phyloP scores from a whole-genome alignment of 2,888 invertebrate species.

The Julus scandinavius region DNA sequence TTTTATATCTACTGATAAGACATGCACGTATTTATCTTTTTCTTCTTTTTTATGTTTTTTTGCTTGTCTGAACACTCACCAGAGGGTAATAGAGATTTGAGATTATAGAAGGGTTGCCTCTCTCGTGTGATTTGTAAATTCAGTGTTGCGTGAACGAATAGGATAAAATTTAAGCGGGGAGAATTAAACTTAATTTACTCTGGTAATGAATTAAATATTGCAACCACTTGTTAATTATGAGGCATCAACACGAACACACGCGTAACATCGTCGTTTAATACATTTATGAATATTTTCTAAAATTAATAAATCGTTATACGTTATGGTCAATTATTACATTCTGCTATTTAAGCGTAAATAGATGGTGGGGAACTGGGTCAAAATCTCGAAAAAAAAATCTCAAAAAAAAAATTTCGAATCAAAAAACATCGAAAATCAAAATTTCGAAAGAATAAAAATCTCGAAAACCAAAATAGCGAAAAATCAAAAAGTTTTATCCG shows the following conservation, averaged over 20 bases:
- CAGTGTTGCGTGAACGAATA: background rate
- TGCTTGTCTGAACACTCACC: background rate
- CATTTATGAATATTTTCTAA: no score
- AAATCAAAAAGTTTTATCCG: no score
- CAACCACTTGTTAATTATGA: background rate
- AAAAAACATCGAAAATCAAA: no score
- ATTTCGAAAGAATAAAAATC: no score
- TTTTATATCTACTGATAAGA: background rate
- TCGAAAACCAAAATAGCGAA: no score
- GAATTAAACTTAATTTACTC: conserved; percentile 22
- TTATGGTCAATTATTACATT: no score
- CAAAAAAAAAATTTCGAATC: no score
- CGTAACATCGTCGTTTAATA: no score
- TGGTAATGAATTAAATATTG: background rate
- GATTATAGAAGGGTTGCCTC: background rate
- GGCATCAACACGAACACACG: background rate
- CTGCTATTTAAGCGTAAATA: no score
- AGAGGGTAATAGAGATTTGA: conserved; percentile 24
- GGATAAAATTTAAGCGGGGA: background rate
- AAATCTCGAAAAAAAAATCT: no score
- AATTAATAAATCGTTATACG: no score
- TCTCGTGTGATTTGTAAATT: conserved; percentile 26
- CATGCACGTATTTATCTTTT: conserved; percentile 36
- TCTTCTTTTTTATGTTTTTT: background rate
- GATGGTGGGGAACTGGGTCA: no score